Conservation (phyloP, 2,113 vertebrate genomes). For the Gasterosteus nipponicus region DNA sequence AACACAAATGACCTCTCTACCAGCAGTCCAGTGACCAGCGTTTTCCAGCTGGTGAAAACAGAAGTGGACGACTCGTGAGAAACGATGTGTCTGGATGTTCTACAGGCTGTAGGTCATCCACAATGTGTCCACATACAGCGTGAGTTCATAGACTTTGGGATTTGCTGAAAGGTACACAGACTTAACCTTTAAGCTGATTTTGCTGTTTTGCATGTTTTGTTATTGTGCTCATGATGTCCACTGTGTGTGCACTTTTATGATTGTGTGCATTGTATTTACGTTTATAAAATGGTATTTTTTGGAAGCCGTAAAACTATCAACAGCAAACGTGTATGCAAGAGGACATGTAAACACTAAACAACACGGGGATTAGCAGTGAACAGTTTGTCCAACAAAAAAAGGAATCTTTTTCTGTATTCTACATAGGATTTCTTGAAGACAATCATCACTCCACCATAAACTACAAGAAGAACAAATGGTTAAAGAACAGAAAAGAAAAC, state of each 20-base stretch:
- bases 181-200: conserved; percentile 27
- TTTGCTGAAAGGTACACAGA: conserved; percentile 56
- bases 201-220: conserved; percentile 1
- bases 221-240: conserved; percentile 47
- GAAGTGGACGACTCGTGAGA: conserved; percentile 28
- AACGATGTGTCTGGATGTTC: conserved; percentile 71
- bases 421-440: conserved; percentile 81
- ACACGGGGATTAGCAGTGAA: conserved; percentile 30
- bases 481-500: conserved; percentile 72
- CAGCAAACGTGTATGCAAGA: conserved; percentile 45
- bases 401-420: conserved; percentile 70
- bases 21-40: conserved; percentile 43
- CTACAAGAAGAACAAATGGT: conserved; percentile 81
- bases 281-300: conserved; percentile 25
- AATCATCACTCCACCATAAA: conserved; percentile 84
- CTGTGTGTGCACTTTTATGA: conserved; percentile 24
- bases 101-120: conserved; percentile 53
- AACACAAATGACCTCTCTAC: conserved; percentile 51
- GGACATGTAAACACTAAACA: conserved; percentile 51
- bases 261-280: conserved; percentile 58
- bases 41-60: conserved; percentile 65
- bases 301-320: conserved; percentile 29
- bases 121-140: conserved; percentile 47
- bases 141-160: conserved; percentile 55
- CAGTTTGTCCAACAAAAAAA: conserved; percentile 86